Evolutionary conservation across 2,888 invertebrate species (phyloP), one percentile per base, ranked within the genome.

Genomic region (Noctua janthe): DNA sequence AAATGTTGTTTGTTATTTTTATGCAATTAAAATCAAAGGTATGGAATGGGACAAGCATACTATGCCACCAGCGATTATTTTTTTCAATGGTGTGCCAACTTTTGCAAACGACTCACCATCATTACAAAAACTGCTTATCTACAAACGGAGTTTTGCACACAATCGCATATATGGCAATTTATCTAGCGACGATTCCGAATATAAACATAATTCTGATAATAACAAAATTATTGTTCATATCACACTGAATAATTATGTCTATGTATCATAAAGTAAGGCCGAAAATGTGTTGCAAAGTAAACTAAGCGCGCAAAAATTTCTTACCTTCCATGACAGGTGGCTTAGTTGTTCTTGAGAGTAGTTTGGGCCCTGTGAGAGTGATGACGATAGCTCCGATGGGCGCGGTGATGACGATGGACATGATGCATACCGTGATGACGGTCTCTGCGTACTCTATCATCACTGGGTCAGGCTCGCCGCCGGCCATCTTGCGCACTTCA

Each of bases 371-470:
- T 0, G 98, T 97, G n/a, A 99, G 92, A 0, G 98, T 98, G 86
- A 99, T 99, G 78, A 99, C 94, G 83, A 99, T 98, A 29, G 99
- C 99, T 0, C 99, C 99, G 1, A 98, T 96, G 0, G 99, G 99
- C 0, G 99, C 99, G 0, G 99, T 99, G 81, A 99, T 95, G 49
- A 99, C 97, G 85, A 99, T 99, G 39, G 98, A 98, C 84, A 99
- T 95, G 47, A 99, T 98, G 92, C 98, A 98, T 78, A 98, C 95
- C 78, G 98, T 98, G 91, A 99, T 97, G 43, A 99, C 97, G 73
- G 97, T 97, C 80, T 98, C 97, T 0, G 98, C 98, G 92, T 98
- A 98, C 17, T 95, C 94, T 69, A 97, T 93, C 62, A 98, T 97
- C 2, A 95, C 93, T 1, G 97, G 97, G 69, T 94, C 71, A 90